Evolutionary conservation across 2,797 vertebrate species (phyloP).

Genomic region (Anabacerthia variegaticeps): DNA sequence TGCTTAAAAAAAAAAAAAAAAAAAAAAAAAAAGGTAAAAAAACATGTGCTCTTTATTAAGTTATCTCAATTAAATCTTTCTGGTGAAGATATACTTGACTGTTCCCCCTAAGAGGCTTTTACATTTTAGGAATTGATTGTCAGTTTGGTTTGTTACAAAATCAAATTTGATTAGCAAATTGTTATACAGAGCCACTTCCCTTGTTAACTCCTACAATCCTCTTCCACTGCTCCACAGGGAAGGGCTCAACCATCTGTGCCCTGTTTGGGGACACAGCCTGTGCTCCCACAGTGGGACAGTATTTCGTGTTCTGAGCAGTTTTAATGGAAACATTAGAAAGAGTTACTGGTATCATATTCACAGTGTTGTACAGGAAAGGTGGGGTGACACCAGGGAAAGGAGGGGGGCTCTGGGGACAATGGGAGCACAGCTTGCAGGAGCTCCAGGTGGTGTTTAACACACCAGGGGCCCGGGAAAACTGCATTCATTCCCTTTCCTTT

Average conservation of each 20-base stretch:
- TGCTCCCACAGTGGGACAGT: neutral
- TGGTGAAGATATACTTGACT: neutral
- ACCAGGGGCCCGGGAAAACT: neutral
- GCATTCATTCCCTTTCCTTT: neutral
- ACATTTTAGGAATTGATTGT: slow-evolving; percentile 76
- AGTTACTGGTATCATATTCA: slow-evolving; percentile 56
- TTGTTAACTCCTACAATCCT: neutral
- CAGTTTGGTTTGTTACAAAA: slow-evolving; percentile 49
- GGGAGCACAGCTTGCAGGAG: neutral
- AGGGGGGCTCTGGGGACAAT: neutral
- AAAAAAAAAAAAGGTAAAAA: neutral
- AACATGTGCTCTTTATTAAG: slow-evolving; percentile 45
- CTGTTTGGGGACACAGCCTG: neutral
- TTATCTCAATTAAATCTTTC: slow-evolving; percentile 21
- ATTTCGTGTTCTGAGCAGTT: neutral
- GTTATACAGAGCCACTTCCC: neutral
- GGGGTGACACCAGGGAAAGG: neutral
- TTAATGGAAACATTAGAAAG: neutral
- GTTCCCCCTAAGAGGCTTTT: slow-evolving; percentile 52
- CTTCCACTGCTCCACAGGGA: neutral
- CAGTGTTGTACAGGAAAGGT: slow-evolving; percentile 53
- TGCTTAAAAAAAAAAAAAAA: neutral
- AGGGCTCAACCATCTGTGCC: neutral
- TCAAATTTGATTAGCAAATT: slow-evolving; percentile 38
- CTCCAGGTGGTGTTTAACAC: neutral